These are phyloP conservation scores for Drosophila mayri DNA, from an alignment of 1,140 invertebrate genomes.

Conservation along the genomic window DNA sequence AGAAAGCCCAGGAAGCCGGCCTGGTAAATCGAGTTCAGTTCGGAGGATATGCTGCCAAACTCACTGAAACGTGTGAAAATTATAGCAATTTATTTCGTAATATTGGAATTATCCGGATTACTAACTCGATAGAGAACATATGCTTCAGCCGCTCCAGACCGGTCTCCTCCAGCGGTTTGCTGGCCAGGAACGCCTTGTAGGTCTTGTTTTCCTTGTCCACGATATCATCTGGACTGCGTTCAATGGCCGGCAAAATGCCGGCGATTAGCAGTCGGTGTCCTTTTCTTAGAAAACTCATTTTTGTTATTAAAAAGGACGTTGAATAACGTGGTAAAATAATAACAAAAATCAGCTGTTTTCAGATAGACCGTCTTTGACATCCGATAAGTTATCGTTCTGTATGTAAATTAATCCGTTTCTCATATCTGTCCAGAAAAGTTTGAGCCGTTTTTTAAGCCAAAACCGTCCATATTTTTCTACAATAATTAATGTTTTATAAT, in stretches of 20 bases:
- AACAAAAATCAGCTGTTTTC: conserved; percentile 50
- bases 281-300: conserved; percentile 63
- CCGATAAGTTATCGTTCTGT: not conserved
- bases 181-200: conserved; percentile 68
- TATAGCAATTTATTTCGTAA: not conserved
- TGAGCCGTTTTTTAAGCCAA: no score
- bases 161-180: conserved; percentile 65
- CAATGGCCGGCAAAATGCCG: conserved; percentile 57
- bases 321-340: conserved; percentile 54
- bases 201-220: conserved; percentile 72
- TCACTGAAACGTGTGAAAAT: conserved; percentile 86
- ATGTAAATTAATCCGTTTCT: not conserved
- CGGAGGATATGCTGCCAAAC: conserved; percentile 86
- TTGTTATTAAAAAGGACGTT: conserved; percentile 68
- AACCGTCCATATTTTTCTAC: no score
- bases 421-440: not conserved
- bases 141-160: conserved; percentile 85
- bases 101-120: conserved; percentile 1
- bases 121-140: conserved; percentile 86
- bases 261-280: conserved; percentile 58
- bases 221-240: conserved; percentile 45
- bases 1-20: conserved; percentile 86
- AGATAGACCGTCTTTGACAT: not conserved
- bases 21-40: conserved; percentile 87
- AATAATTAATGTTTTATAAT: not conserved